Evolutionary conservation across 2,797 vertebrate species (phyloP), one percentile per base, ranked within the genome.

Genomic region (Natrix natrix): DNA sequence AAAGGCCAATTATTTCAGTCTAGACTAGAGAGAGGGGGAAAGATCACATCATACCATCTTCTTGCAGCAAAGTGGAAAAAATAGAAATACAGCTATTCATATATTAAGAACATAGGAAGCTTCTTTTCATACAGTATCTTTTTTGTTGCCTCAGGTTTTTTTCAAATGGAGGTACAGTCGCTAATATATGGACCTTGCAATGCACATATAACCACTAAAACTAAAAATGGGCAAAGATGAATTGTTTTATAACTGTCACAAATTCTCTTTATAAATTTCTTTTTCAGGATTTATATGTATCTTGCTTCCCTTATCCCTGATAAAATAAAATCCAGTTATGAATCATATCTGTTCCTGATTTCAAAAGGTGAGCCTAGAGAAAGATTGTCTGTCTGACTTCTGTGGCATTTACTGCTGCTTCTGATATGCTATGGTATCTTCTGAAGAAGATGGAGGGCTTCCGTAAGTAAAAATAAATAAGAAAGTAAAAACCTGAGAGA

Each of bases 361-460:
- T 90, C 57, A 88, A 14, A 28, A 56, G 90, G 92, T 54, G 54
- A 48, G 3, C 52, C 48, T 55, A 69, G 60, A 54, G 4, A 91
- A 59, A 66, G 0, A 61, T 55, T 91, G 20, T 93, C 91, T 61
- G 56, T 94, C 91, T 61, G 56, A 90, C 22, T 66, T 28, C 60
- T 66, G 14, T 16, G 22, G 24, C 60, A 66, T n/a, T 89, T 26
- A 61, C 24, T 26, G 11, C 37, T 48, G 32, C 43, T 61, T 43
- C 24, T 48, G 11, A 60, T 61, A 24, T 28, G 24, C 32, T 89
- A 28, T 55, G 8, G 43, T 52, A 86, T 48, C 48, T 54, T 24
- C 83, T 60, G 56, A 88, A 88, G n/a, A 37, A 88, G 28, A 43
- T 88, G 56, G n/a, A 37, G 37, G 56, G 87, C 8, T 22, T 60